phyloP scores from a whole-genome alignment of 2,888 invertebrate species.

The Idaea straminata region DNA sequence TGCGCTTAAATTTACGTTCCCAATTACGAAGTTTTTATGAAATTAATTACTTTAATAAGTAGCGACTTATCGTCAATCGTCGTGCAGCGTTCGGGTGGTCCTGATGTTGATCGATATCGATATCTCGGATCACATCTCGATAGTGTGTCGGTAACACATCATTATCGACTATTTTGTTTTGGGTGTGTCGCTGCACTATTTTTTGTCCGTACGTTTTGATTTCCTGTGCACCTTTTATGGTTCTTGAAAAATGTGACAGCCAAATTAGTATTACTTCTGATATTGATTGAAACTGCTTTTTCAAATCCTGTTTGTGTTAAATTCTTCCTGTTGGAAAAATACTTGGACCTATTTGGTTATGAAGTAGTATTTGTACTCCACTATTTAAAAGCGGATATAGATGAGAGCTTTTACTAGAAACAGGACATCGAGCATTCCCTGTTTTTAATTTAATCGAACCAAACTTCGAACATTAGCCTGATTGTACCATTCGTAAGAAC shows the following conservation, averaged over 20 bases:
- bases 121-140: slow-evolving; percentile 41
- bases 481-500: too few relatives aligned
- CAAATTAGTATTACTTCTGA: not conserved
- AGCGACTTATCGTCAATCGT: slow-evolving; percentile 9
- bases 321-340: not conserved
- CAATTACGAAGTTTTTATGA: slow-evolving; percentile 8
- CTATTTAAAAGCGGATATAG: not conserved
- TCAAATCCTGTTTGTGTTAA: not conserved
- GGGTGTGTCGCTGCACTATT: slow-evolving; percentile 20
- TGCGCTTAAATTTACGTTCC: not conserved
- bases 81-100: slow-evolving; percentile 54
- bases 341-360: not conserved
- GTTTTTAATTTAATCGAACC: too few relatives aligned
- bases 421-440: too few relatives aligned
- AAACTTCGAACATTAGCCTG: too few relatives aligned
- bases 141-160: slow-evolving; percentile 42
- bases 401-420: not conserved
- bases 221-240: slow-evolving; percentile 1
- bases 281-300: not conserved
- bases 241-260: not conserved
- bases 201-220: slow-evolving; percentile 19
- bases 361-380: not conserved
- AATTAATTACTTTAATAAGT: slow-evolving; percentile 12
- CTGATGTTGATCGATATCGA: slow-evolving; percentile 46
- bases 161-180: slow-evolving; percentile 36